Conservation (phyloP, 2,113 vertebrate species). For the Rattus rattus region DNA sequence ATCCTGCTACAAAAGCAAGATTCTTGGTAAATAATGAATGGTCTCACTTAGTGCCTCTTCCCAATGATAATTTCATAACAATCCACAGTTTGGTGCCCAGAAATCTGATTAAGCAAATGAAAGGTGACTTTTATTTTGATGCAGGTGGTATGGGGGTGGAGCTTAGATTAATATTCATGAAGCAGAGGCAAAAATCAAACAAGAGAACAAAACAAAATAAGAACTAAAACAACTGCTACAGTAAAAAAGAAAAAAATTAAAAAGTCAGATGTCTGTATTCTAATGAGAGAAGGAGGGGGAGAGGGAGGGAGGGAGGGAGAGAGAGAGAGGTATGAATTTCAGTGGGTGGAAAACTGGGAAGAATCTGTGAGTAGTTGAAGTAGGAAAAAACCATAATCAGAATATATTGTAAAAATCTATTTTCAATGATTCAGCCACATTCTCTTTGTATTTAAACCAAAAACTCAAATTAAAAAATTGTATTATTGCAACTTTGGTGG, state of each 20-base stretch:
- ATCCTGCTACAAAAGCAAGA: neutral
- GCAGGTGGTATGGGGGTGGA: too few relatives aligned
- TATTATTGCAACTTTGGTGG: neutral
- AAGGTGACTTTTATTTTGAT: neutral
- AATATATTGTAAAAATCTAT: neutral
- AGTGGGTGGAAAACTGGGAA: neutral
- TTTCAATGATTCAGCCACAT: neutral
- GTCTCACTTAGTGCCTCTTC: neutral
- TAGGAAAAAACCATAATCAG: neutral
- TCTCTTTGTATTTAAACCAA: neutral
- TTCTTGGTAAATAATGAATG: neutral
- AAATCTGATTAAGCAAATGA: neutral
- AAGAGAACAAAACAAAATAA: neutral
- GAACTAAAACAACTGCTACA: neutral
- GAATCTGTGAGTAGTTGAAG: neutral
- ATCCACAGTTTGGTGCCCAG: neutral
- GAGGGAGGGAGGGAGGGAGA: too few relatives aligned
- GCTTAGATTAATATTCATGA: neutral
- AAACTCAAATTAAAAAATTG: neutral
- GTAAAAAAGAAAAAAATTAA: neutral
- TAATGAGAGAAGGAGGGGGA: neutral
- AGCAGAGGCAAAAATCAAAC: neutral
- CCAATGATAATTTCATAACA: constrained; percentile 3
- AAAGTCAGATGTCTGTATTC: neutral
- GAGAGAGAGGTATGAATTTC: neutral